These are phyloP conservation scores for Rattus rattus DNA, from an alignment of 2,113 vertebrate species.

Conservation along the genomic window DNA sequence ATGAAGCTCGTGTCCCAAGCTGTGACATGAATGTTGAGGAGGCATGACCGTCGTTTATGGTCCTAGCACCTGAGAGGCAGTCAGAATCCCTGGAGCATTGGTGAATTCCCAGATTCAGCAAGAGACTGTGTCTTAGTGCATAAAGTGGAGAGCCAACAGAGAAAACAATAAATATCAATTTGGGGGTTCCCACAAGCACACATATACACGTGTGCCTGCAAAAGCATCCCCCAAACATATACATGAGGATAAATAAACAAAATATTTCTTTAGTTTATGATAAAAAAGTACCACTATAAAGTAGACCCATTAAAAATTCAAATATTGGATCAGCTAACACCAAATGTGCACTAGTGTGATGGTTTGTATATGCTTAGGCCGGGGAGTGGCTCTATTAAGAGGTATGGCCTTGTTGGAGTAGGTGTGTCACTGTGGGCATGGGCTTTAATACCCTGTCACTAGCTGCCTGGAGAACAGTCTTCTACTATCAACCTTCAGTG, in stretches of 20 bases:
- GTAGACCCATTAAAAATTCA: not conserved
- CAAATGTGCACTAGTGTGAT: not conserved
- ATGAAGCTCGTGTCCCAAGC: not conserved
- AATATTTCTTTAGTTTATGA: not conserved
- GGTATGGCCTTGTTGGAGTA: too few species aligned
- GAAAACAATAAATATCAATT: not conserved
- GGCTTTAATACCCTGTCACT: too few species aligned
- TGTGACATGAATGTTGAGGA: not conserved
- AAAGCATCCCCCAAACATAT: not conserved
- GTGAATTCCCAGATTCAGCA: not conserved
- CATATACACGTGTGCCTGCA: not conserved
- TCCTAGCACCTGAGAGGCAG: not conserved
- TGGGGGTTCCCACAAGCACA: not conserved
- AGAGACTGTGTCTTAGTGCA: too few species aligned
- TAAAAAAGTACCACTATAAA: not conserved
- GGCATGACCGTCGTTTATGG: too few species aligned
- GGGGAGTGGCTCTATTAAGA: too few species aligned
- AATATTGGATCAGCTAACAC: not conserved
- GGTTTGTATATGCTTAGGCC: too few species aligned
- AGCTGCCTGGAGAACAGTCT: too few species aligned
- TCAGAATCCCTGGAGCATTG: not conserved
- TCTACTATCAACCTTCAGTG: too few species aligned
- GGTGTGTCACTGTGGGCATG: too few species aligned
- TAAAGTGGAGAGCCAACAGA: not conserved
- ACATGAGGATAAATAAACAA: not conserved